Evolutionary conservation across 1,140 invertebrate species (phyloP), one percentile per base, ranked within the genome.

Genomic region (Triops cancriformis): DNA sequence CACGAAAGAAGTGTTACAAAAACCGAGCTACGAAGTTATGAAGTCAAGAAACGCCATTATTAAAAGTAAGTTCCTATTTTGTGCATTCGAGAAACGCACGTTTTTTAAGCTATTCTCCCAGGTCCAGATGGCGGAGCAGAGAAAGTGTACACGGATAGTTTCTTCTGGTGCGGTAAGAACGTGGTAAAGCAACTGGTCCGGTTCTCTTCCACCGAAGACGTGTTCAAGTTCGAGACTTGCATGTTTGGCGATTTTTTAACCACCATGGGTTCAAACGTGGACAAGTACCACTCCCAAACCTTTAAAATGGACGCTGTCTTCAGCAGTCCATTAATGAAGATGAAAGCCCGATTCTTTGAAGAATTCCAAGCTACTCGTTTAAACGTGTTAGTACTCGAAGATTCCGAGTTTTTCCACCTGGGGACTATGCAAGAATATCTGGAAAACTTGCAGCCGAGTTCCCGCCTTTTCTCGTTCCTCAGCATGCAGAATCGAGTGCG

Each of bases 201-300:
- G 5, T 85, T 85, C 73, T 82, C 77, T 9, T 11, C 82, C 12
- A 80, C 82, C 72, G 77, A 82, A 73, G 80, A 83, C 28, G 80
- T 81, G 12, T 74, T 86, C n/a, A 79, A 79, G 14, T 84, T 83
- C 81, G 86, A 87, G 82, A 83, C 87, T 73, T 85, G 86, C 83
- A 85, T 84, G n/a, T 87, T 87, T 81, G 84, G 85, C 12, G 86
- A 87, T 80, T 87, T 87, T 80, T 79, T 87, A 14, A 85, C 86
- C 79, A 82, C 85, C 6, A 80, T 87, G 6, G 86, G 86, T 2
- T 79, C 80, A 26, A 75, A 79, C 43, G 80, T 85, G 12, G 82
- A 80, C 7, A 78, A 78, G 27, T 81, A 81, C 14, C 85, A 85
- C 77, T 82, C 83, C 10, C 76, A 82, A 14, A 80, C 82, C 64